phyloP scores from a whole-genome alignment of 2,888 invertebrate genomes.

The Torymus aiolomorphi region DNA sequence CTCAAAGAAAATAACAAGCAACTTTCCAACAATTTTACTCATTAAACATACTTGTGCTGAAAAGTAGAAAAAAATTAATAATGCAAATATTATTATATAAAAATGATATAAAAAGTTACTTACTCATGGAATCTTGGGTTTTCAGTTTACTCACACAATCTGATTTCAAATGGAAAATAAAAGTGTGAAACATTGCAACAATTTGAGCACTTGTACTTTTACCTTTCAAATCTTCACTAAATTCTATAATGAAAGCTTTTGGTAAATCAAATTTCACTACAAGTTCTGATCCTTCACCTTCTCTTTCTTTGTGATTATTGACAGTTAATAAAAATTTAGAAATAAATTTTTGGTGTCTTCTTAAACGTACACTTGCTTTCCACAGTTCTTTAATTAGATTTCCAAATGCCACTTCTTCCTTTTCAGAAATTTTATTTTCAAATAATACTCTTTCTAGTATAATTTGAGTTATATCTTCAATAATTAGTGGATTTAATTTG shows the following conservation, averaged over 20 bases:
- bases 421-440: constrained; percentile 52
- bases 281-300: constrained; percentile 23
- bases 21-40: constrained; percentile 60
- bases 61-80: constrained; percentile 32
- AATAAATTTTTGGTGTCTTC: constrained; percentile 69
- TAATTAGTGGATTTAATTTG: constrained; percentile 68
- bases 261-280: constrained; percentile 41
- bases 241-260: constrained; percentile 61
- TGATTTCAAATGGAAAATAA: constrained; percentile 66
- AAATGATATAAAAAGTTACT: constrained; percentile 26
- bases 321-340: constrained; percentile 65
- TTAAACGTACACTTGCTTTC: constrained; percentile 65
- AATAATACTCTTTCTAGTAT: constrained; percentile 64
- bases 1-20: constrained; percentile 65
- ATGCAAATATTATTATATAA: background rate
- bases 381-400: constrained; percentile 63
- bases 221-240: constrained; percentile 58
- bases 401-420: constrained; percentile 58
- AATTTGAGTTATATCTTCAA: constrained; percentile 65
- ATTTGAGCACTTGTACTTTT: constrained; percentile 42
- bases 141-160: constrained; percentile 59
- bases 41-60: constrained; percentile 49
- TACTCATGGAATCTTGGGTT: constrained; percentile 33
- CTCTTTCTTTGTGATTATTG: constrained; percentile 16
- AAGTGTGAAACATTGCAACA: constrained; percentile 64